Percentiles rank a stretch among this genome's conserved stretches.
These are phyloP conservation scores for Melieria picta DNA, from an alignment of 2,888 invertebrate species.

Conservation along the genomic window DNA sequence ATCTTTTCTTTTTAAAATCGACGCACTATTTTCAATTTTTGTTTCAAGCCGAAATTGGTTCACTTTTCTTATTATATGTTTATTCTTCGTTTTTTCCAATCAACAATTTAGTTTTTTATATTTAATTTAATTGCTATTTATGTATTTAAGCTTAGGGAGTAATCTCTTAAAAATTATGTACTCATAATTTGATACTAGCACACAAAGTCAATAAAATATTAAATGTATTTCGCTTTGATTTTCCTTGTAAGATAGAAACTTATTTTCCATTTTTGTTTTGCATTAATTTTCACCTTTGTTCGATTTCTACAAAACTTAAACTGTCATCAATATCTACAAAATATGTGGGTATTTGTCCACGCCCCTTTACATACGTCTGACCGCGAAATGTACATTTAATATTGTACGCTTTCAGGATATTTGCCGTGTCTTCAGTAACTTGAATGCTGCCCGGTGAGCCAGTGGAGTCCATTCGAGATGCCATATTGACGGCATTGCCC, in stretches of 20 bases:
- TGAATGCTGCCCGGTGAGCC: slow-evolving; percentile 84
- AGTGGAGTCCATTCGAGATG: slow-evolving; percentile 94
- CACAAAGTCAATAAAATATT: background rate
- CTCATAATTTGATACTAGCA: background rate
- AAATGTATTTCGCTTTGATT: background rate
- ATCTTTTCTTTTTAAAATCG: background rate
- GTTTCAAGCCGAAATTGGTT: background rate
- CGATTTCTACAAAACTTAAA: slow-evolving; percentile 65
- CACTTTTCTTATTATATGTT: too few relatives aligned
- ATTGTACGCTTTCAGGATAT: slow-evolving; percentile 74
- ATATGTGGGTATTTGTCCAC: slow-evolving; percentile 75
- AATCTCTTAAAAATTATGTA: too few relatives aligned
- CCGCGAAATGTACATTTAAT: slow-evolving; percentile 77
- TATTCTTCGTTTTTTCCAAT: too few relatives aligned
- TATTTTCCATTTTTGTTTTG: background rate
- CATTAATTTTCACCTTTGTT: background rate
- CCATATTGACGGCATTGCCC: slow-evolving; percentile 97
- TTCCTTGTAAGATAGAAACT: too few relatives aligned
- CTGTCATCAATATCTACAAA: slow-evolving; percentile 75
- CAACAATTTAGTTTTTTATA: too few relatives aligned
- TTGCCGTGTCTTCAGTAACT: slow-evolving; percentile 79
- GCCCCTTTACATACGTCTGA: slow-evolving; percentile 78
- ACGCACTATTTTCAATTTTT: background rate
- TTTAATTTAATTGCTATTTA: too few relatives aligned
- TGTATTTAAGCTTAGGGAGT: too few relatives aligned